Conservation (phyloP, 2,797 vertebrate genomes). For the Chloroceryle inda region DNA sequence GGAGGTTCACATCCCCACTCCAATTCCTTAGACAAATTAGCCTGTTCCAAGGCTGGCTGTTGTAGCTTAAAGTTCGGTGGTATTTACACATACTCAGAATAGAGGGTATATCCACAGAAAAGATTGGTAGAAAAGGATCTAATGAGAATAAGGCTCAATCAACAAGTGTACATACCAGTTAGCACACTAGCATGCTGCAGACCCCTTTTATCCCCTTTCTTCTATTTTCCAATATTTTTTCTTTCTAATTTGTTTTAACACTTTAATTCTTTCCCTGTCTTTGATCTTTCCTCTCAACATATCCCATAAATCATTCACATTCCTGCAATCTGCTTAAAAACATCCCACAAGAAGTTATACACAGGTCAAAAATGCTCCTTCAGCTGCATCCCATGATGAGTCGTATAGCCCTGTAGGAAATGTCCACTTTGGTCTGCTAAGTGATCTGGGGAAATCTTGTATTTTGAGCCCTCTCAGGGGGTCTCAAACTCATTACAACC, state of each 20-base stretch:
- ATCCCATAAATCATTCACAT: background rate
- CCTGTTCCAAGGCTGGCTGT: background rate
- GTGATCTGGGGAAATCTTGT: fast-evolving
- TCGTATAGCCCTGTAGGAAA: background rate
- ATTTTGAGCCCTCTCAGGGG: background rate
- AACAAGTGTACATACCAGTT: background rate
- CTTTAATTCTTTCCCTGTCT: background rate
- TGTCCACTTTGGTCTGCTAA: background rate
- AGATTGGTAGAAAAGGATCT: background rate
- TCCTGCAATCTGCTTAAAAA: background rate
- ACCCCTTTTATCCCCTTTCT: background rate
- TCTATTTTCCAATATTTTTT: background rate
- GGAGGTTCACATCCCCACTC: background rate
- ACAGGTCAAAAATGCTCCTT: background rate
- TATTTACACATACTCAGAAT: background rate
- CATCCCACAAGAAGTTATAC: background rate
- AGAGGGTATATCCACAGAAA: background rate
- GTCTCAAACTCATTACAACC: background rate
- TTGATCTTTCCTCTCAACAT: background rate
- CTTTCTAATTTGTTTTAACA: background rate
- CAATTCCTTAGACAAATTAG: background rate
- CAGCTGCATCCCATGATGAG: background rate
- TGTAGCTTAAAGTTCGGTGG: background rate
- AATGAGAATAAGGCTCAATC: background rate
- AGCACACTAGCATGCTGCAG: background rate